Evolutionary conservation across 2,888 invertebrate genomes (phyloP), one percentile per base, ranked within the genome.

Genomic region (Synergus itoensis): DNA sequence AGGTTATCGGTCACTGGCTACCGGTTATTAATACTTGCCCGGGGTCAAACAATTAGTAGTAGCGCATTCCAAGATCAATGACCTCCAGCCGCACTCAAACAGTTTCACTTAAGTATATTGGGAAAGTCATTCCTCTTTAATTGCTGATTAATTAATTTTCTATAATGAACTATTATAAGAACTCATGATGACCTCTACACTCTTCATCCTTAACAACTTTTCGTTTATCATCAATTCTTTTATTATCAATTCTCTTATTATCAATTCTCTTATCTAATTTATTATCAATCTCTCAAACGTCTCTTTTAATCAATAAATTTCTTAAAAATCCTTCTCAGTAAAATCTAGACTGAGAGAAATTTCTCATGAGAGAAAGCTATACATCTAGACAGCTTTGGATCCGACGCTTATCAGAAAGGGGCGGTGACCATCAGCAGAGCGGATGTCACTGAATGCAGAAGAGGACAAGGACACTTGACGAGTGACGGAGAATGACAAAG

Each of bases 391-490:
- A 53, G n/a, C 53, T n/a, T 8, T 8, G 53, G 8, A 12, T 60
- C 60, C 83, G 81, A 84, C 81, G 83, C 83, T 60, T 53, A 53
- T 67, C 57, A n/a, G 65, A 67, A 77, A 81, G 84, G 84, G 86
- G 87, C 87, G 86, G 81, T 82, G 83, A 84, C 84, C 78, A 48
- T 53, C 43, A 77, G 28, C 28, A 40, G 45, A 16, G 45, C 63
- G 78, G 69, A 53, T 18, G 45, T 79, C 4, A 64, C 60, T 60
- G 2, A 62, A 41, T 53, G 69, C 79, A 80, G 82, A 75, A 78
- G 64, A 79, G 63, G 76, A 79, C 63, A 62, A 75, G 75, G 76
- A 12, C 63, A 28, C 43, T 21, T 28, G 67, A 14, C n/a, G 76
- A 77, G 75, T 60, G 81, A 80, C 82, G 76, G 16, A 18, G 77